A percentile compares a stretch with the other conserved stretches of the same genome.
Conservation (phyloP, 2,797 vertebrate species). For the Ctenopoma kingsleyae region DNA sequence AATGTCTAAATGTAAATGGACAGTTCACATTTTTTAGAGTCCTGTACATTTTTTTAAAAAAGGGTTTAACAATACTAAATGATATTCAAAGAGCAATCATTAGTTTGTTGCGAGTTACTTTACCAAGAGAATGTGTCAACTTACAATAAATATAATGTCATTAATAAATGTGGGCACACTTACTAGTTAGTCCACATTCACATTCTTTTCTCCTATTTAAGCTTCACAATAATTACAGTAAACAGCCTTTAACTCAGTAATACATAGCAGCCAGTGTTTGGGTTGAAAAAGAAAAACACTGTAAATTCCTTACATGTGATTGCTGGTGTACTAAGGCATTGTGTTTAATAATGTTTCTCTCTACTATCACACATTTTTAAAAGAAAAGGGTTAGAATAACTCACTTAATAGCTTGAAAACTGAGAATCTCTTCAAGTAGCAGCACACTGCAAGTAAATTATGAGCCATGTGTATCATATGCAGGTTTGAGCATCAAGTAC, state of each 20-base stretch:
- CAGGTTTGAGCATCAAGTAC: neutral
- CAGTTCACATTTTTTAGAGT: too few species aligned
- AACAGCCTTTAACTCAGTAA: neutral
- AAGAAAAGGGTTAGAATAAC: neutral
- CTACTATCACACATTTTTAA: neutral
- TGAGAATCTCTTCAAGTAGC: neutral
- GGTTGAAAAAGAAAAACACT: neutral
- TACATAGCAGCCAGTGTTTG: constrained; percentile 4
- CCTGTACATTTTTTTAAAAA: too few species aligned
- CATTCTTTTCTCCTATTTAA: too few species aligned
- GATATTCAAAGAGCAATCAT: neutral
- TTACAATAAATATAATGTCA: neutral
- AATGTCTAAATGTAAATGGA: neutral
- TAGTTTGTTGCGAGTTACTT: neutral
- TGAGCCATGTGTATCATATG: neutral
- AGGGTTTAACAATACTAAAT: neutral
- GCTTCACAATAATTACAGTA: neutral
- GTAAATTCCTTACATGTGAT: neutral
- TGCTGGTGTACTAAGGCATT: neutral
- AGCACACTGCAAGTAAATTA: neutral
- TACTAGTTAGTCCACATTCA: too few species aligned
- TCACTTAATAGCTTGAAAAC: neutral
- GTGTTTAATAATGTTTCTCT: neutral
- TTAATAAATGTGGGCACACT: neutral
- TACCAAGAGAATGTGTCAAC: neutral